These are phyloP conservation scores for Penaeus vannamei DNA, from an alignment of 1,140 invertebrate genomes.

Conservation along the genomic window DNA sequence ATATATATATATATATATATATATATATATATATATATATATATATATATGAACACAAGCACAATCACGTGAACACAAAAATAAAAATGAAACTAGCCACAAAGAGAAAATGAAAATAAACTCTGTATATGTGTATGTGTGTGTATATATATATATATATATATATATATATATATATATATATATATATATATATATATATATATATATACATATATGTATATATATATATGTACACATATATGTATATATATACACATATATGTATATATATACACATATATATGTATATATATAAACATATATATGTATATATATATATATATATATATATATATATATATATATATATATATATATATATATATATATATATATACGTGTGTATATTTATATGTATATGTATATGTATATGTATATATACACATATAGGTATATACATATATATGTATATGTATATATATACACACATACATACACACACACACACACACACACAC, in stretches of 20 bases:
- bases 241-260: slow-evolving; percentile 44
- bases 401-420: neutral
- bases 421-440: neutral
- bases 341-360: slow-evolving; percentile 48
- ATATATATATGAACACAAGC: too few species aligned
- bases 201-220: slow-evolving; percentile 53
- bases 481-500: too few species aligned
- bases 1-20: neutral
- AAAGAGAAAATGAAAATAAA: neutral
- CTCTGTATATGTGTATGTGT: neutral
- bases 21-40: slow-evolving; percentile 3
- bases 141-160: slow-evolving; percentile 47
- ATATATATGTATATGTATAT: too few species aligned
- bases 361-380: slow-evolving; percentile 49
- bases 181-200: slow-evolving; percentile 57
- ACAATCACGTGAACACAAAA: too few species aligned
- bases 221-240: slow-evolving; percentile 27
- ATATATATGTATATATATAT: slow-evolving; percentile 47
- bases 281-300: slow-evolving; percentile 38
- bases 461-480: too few species aligned
- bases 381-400: slow-evolving; percentile 1
- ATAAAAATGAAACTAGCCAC: too few species aligned
- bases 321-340: slow-evolving; percentile 49
- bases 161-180: slow-evolving; percentile 58
- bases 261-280: slow-evolving; percentile 44